Evolutionary conservation across 2,888 invertebrate species (phyloP).

Genomic region (Acleris laterana): DNA sequence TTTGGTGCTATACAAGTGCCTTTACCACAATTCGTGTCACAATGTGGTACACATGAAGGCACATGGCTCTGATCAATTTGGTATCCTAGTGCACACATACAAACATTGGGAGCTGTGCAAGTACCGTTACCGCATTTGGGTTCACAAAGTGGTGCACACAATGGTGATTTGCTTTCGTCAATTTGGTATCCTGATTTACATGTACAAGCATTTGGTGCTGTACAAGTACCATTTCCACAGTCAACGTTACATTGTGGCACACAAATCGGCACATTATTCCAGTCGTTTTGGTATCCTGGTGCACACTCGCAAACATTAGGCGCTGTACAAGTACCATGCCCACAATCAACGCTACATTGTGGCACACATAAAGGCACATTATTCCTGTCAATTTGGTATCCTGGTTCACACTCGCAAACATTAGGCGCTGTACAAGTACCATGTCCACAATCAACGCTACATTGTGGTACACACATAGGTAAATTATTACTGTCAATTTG

Average conservation of each 20-base stretch:
- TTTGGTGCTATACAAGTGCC: slow-evolving; percentile 47
- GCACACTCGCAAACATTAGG: no score
- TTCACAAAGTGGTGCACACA: slow-evolving; percentile 67
- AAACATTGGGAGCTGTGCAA: slow-evolving; percentile 39
- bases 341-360: no score
- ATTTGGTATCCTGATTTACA: slow-evolving; percentile 33
- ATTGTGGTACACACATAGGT: no score
- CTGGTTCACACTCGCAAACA: no score
- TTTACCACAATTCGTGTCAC: slow-evolving; percentile 44
- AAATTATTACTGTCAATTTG: neutral
- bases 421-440: no score
- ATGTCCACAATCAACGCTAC: no score
- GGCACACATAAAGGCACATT: no score
- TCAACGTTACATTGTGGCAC: slow-evolving; percentile 44
- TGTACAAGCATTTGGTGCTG: no score
- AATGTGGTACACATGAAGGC: slow-evolving; percentile 41
- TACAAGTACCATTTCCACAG: slow-evolving; percentile 60
- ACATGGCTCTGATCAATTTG: slow-evolving; percentile 10
- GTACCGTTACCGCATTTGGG: slow-evolving; percentile 63
- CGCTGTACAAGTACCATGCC: no score
- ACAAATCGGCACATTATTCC: slow-evolving; percentile 30
- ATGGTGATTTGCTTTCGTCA: slow-evolving; percentile 6
- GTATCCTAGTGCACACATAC: slow-evolving; percentile 41
- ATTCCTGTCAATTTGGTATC: no score
- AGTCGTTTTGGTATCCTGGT: no score